These are phyloP conservation scores for Cherax quadricarinatus DNA, from an alignment of 1,140 invertebrate genomes.

Conservation along the genomic window DNA sequence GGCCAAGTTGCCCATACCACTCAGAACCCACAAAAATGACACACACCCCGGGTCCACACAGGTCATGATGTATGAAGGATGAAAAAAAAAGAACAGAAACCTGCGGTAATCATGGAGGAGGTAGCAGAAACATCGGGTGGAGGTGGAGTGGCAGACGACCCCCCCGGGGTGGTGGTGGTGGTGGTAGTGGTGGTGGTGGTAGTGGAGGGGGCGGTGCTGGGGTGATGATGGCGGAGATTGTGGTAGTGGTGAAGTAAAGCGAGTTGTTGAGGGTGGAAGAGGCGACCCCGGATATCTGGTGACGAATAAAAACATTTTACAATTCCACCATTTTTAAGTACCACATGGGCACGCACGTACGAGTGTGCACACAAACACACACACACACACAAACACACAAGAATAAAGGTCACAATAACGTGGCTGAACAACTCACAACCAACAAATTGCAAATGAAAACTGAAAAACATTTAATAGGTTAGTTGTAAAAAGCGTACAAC, in stretches of 20 bases:
- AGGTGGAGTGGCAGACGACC: slow-evolving; percentile 1
- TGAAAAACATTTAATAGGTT: too few relatives aligned
- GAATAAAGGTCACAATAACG: too few relatives aligned
- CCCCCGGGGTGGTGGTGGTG: not conserved
- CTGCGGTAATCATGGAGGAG: slow-evolving; percentile 10
- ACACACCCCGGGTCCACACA: too few relatives aligned
- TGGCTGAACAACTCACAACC: too few relatives aligned
- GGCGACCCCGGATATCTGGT: slow-evolving; percentile 14
- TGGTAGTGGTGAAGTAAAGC: slow-evolving; percentile 9
- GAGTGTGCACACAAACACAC: not conserved
- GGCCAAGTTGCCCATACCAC: too few relatives aligned
- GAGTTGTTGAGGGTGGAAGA: slow-evolving; percentile 11
- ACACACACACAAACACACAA: not conserved
- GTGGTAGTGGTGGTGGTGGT: slow-evolving; percentile 2
- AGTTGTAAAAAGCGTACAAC: too few relatives aligned
- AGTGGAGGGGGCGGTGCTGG: slow-evolving; percentile 8
- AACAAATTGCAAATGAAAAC: too few relatives aligned
- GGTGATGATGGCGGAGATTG: not conserved
- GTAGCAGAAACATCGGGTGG: not conserved
- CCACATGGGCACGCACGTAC: not conserved
- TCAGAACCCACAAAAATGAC: too few relatives aligned
- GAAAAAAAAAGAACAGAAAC: not conserved
- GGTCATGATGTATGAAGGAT: too few relatives aligned
- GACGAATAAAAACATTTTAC: not conserved
- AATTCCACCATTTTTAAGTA: not conserved